A percentile compares a stretch with the other conserved stretches of the same genome.
Evolutionary conservation across 2,888 invertebrate genomes (phyloP).

Genomic region (Mystacides longicornis): DNA sequence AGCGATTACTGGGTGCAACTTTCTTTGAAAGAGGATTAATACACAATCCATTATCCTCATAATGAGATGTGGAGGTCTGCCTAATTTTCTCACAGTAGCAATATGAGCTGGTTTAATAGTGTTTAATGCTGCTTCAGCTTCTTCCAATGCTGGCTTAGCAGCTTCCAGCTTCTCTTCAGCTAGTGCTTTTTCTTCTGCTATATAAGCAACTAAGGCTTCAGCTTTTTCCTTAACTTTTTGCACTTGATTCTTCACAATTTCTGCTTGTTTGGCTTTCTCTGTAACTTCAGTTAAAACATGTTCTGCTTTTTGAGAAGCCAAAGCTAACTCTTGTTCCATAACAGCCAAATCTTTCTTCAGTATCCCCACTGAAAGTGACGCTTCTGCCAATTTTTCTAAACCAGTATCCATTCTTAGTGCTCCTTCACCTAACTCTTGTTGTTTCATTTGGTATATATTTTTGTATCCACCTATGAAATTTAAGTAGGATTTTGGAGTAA

Average conservation of each 20-base stretch:
- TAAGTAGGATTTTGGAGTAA: slow-evolving; percentile 94
- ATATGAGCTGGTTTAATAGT: slow-evolving; percentile 97
- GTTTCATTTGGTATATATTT: slow-evolving; percentile 83
- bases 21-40: slow-evolving; percentile 83
- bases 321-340: slow-evolving; percentile 90
- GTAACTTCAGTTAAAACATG: slow-evolving; percentile 84
- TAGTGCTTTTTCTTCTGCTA: slow-evolving; percentile 81
- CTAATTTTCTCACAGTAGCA: slow-evolving; percentile 88
- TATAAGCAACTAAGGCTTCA: slow-evolving; percentile 76
- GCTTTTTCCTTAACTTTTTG: slow-evolving; percentile 95
- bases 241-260: slow-evolving; percentile 91
- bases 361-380: slow-evolving; percentile 86
- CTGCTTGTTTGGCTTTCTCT: slow-evolving; percentile 89
- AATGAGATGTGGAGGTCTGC: slow-evolving; percentile 91
- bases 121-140: slow-evolving; percentile 90
- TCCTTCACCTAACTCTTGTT: slow-evolving; percentile 81
- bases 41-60: slow-evolving; percentile 99
- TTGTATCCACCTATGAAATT: slow-evolving; percentile 95
- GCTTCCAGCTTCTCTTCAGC: slow-evolving; percentile 92
- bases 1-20: slow-evolving; percentile 70
- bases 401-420: slow-evolving; percentile 94
- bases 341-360: slow-evolving; percentile 86
- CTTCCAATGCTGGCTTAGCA: slow-evolving; percentile 90
- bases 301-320: slow-evolving; percentile 89
- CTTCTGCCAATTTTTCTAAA: slow-evolving; percentile 89